Conservation (phyloP, 2,888 invertebrate species). For the Phlogophora meticulosa region DNA sequence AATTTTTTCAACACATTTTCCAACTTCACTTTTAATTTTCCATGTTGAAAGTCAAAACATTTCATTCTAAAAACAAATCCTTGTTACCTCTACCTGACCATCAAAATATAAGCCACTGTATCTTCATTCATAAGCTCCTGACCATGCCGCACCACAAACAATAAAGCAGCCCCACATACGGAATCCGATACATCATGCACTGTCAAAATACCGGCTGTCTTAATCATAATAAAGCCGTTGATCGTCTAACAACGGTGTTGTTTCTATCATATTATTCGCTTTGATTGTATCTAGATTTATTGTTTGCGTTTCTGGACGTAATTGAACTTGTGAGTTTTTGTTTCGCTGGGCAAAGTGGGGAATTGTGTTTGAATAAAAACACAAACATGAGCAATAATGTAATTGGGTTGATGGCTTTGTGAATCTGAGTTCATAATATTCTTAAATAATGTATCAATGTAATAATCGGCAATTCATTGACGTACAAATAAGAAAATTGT, state of each 20-base stretch:
- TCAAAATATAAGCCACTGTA: background rate
- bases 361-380: conserved; percentile 25
- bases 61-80: background rate
- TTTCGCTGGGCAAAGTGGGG: conserved; percentile 7
- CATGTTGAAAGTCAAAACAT: background rate
- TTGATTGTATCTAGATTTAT: conserved; percentile 63
- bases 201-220: conserved; percentile 70
- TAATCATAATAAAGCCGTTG: conserved; percentile 37
- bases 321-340: conserved; percentile 8
- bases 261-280: conserved; percentile 47
- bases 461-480: too few relatives aligned
- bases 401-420: background rate
- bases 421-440: background rate
- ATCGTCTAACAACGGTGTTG: conserved; percentile 21
- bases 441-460: too few relatives aligned
- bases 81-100: conserved; percentile 27
- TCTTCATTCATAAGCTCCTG: conserved; percentile 21
- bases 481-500: too few relatives aligned
- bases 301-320: conserved; percentile 16
- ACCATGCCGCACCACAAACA: conserved; percentile 74
- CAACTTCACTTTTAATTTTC: background rate
- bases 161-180: conserved; percentile 76
- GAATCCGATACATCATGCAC: conserved; percentile 70
- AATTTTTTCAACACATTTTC: too few relatives aligned
- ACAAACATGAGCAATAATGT: background rate